Evolutionary conservation across 2,113 vertebrate genomes (phyloP).

Genomic region (Alligator mississippiensis): DNA sequence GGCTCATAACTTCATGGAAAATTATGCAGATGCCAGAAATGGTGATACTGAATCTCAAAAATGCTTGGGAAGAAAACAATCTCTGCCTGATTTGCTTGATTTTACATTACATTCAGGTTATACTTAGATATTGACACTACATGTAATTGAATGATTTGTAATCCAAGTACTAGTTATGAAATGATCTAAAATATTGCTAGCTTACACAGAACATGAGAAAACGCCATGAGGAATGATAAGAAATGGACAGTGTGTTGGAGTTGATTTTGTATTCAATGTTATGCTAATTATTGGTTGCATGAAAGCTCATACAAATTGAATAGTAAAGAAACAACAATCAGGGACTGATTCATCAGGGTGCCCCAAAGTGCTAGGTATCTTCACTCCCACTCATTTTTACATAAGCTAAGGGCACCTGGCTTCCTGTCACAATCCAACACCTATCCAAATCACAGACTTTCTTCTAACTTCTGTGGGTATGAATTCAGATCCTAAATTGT

Average conservation of each 20-base stretch:
- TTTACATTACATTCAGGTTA: neutral
- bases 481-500: neutral
- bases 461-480: neutral
- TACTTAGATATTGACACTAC: conserved; percentile 1
- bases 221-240: neutral
- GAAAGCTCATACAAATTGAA: neutral
- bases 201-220: neutral
- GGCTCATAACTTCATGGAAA: neutral
- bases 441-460: neutral
- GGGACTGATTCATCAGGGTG: neutral
- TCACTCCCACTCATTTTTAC: conserved; percentile 5
- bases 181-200: neutral
- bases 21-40: neutral
- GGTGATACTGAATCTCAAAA: neutral
- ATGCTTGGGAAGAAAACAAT: neutral
- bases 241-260: conserved; percentile 6
- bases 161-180: neutral
- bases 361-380: neutral
- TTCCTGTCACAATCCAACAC: neutral
- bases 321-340: conserved; percentile 15
- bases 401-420: neutral
- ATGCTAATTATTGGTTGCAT: conserved; percentile 54
- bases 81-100: neutral
- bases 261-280: conserved; percentile 47
- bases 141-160: conserved; percentile 31